phyloP scores from a whole-genome alignment of 2,113 vertebrate species.

The Camelus dromedarius region DNA sequence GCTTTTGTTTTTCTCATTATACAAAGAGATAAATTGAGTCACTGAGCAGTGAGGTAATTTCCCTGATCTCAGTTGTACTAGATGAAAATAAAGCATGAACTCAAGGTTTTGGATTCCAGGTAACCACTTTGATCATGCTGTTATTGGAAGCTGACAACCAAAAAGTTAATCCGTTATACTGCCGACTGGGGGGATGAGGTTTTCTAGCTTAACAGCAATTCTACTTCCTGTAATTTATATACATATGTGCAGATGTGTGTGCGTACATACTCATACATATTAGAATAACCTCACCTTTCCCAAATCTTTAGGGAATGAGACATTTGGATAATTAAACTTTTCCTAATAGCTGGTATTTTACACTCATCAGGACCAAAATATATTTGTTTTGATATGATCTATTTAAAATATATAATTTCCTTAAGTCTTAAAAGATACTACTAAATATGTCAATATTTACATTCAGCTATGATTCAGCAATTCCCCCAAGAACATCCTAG shows the following conservation, averaged over 20 bases:
- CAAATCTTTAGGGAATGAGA: slow-evolving; percentile 30
- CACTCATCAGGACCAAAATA: background rate
- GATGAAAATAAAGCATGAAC: slow-evolving; percentile 67
- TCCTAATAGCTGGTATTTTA: background rate
- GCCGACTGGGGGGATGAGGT: background rate
- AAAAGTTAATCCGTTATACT: slow-evolving; percentile 50
- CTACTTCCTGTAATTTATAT: slow-evolving; percentile 33
- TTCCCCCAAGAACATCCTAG: background rate
- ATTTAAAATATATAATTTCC: slow-evolving; percentile 42
- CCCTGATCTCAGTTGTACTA: background rate
- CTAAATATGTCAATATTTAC: background rate
- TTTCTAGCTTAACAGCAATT: slow-evolving; percentile 53
- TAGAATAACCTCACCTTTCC: background rate
- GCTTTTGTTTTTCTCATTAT: slow-evolving; percentile 69
- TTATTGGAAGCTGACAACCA: slow-evolving; percentile 56
- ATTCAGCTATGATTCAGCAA: background rate
- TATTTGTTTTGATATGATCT: slow-evolving; percentile 38
- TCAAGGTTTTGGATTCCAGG: slow-evolving; percentile 57
- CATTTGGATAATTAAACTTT: slow-evolving; percentile 34
- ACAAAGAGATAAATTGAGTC: slow-evolving; percentile 69
- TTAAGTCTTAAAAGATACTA: slow-evolving; percentile 39
- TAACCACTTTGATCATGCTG: slow-evolving; percentile 64
- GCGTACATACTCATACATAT: background rate
- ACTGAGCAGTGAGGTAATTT: slow-evolving; percentile 66
- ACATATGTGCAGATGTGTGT: background rate